Evolutionary conservation across 2,888 invertebrate genomes (phyloP), one percentile per base, ranked within the genome.

Genomic region (Hypercompe scribonia): DNA sequence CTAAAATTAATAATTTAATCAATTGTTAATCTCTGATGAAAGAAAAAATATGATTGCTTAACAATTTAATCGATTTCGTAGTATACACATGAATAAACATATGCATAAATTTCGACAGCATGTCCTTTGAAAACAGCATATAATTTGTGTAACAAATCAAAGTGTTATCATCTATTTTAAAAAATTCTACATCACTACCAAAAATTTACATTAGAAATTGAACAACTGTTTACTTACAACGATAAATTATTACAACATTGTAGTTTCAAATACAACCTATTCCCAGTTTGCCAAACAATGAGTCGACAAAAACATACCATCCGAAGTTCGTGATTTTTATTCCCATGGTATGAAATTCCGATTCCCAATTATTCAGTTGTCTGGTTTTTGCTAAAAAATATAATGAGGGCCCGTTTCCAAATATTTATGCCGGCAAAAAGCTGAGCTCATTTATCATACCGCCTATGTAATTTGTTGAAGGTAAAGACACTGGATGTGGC

Each of bases 351-450:
- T 74, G 64, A 77, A 80, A 81, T 81, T 74, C 81, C 76, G 68
- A 79, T 79, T 76, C 68, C 78, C 81, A 84, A 85, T 84, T 84
- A 84, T 79, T 61, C 74, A 71, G 61, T 58, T 58, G 77, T 61
- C 79, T 72, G 77, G 77, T 80, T 75, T 72, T 71, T 67, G 71
- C 64, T 65, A 81, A 78, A 82, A 81, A 79, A 75, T 63, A 75
- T 80, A 83, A 83, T 81, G 79, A 75, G 54, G 61, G 64, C 71
- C 71, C 77, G 74, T 78, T 79, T 70, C 80, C 78, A 80, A 85
- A 82, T 75, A 68, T 78, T 75, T 68, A 34, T 63, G 71, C 36
- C 42, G 68, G 58, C 78, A 82, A 86, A 87, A 86, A 79, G 70
- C 78, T 67, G 70, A 34, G 64, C 75, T 70, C 73, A 74, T 87